Evolutionary conservation across 2,888 invertebrate species (phyloP), one percentile per base, ranked within the genome.

Genomic region (Phaedon cochleariae): DNA sequence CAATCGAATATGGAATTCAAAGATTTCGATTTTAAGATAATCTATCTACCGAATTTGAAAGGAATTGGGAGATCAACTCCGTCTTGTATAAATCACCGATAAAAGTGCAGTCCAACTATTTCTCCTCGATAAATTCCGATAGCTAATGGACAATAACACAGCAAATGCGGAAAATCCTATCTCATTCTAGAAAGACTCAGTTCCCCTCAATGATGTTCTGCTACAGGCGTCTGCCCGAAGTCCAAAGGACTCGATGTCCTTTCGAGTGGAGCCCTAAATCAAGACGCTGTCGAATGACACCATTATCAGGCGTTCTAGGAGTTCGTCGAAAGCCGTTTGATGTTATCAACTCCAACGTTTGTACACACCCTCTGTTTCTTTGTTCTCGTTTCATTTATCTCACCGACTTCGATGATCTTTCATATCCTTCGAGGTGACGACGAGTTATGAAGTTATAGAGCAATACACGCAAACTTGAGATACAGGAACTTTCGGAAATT

Each of bases 281-380:
- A 77, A 76, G 77, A 69, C 74, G 73, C 72, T 74, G 76, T 79
- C 78, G 77, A 79, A 77, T 73, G 77, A 76, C 79, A 77, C 77
- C 75, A 76, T 78, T 79, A 78, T 77, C 75, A 75, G 75, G 72
- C 74, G 77, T 74, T 76, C 73, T 68, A 74, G 73, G 70, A 74
- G 71, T 76, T 69, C 61, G 72, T 74, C 76, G 62, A 74, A 72
- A 75, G 74, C 75, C 74, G 75, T 74, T 77, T 74, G 76, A 77
- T 78, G 76, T 75, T 77, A 78, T 77, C 77, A 74, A 74, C 74
- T 77, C 72, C 73, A 70, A 74, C 69, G 72, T 75, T 76, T 75
- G 77, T 78, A 76, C 75, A 77, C 77, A 77, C 77, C 76, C 77
- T 74, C 73, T 71, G 68, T 70, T 70, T 70, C 73, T 76, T 75